phyloP scores from a whole-genome alignment of 2,888 invertebrate genomes.

The Parnassius mnemosyne region DNA sequence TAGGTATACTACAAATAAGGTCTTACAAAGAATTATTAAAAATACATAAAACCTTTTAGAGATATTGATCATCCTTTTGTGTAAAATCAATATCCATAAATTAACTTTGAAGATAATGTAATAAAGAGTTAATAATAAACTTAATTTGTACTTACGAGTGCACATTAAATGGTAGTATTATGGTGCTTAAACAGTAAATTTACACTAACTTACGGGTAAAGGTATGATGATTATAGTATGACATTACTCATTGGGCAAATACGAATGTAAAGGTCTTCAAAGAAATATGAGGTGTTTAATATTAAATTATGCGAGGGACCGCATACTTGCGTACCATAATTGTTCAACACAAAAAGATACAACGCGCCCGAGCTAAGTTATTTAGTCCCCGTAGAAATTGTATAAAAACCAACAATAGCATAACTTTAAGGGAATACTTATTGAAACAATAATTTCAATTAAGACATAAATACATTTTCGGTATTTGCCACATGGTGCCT shows the following conservation, averaged over 20 bases:
- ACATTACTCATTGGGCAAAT: slow-evolving; percentile 3
- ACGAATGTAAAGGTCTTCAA: not conserved
- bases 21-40: not conserved
- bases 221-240: not conserved
- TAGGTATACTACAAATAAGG: not conserved
- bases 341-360: not conserved
- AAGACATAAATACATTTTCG: slow-evolving; percentile 6
- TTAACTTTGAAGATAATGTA: slow-evolving; percentile 2
- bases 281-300: slow-evolving; percentile 4
- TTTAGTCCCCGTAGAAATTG: not conserved
- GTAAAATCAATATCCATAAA: not conserved
- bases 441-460: slow-evolving; percentile 6
- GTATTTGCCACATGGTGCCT: slow-evolving; percentile 13
- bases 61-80: slow-evolving; percentile 2
- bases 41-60: not conserved
- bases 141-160: not conserved
- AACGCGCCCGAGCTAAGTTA: not conserved
- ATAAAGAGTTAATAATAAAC: slow-evolving; percentile 2
- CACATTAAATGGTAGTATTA: slow-evolving; percentile 4
- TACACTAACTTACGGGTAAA: not conserved
- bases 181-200: slow-evolving; percentile 3
- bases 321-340: slow-evolving; percentile 3
- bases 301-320: slow-evolving; percentile 2
- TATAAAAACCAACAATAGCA: slow-evolving; percentile 3
- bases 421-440: slow-evolving; percentile 1